A percentile compares a stretch with the other conserved stretches of the same genome.
Evolutionary conservation across 1,140 invertebrate species (phyloP).

Genomic region (Bombus huntii): DNA sequence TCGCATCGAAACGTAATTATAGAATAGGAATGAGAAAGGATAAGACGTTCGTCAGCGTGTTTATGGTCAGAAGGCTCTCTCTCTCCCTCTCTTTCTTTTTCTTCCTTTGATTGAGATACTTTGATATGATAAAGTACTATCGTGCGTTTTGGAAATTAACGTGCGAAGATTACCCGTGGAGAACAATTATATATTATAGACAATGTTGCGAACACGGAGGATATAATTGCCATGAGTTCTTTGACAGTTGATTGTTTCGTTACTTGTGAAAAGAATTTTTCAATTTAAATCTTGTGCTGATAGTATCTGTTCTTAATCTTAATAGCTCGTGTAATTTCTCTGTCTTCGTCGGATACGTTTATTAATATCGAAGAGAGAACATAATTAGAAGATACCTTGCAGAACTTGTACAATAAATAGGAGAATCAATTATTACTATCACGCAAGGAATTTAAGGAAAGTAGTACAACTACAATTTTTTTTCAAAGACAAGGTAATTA

Average conservation of each 20-base stretch:
- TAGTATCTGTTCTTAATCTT: not conserved
- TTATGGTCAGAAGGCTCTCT: not conserved
- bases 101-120: too few relatives aligned
- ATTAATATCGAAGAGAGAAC: too few relatives aligned
- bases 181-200: too few relatives aligned
- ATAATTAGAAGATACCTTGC: too few relatives aligned
- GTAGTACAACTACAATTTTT: not conserved
- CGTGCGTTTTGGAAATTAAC: not conserved
- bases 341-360: not conserved
- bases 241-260: not conserved
- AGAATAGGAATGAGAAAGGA: constrained; percentile 15
- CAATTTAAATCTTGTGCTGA: not conserved
- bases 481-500: not conserved
- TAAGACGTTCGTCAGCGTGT: not conserved
- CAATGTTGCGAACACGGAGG: not conserved
- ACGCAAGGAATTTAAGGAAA: not conserved
- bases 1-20: constrained; percentile 36
- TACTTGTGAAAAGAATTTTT: not conserved
- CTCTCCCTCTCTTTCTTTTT: not conserved
- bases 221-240: not conserved
- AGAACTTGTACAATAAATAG: too few relatives aligned
- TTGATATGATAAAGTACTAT: too few relatives aligned
- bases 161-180: not conserved
- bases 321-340: not conserved
- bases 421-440: too few relatives aligned